These are phyloP conservation scores for Argentina silus DNA, from an alignment of 2,797 vertebrate species.

Conservation along the genomic window DNA sequence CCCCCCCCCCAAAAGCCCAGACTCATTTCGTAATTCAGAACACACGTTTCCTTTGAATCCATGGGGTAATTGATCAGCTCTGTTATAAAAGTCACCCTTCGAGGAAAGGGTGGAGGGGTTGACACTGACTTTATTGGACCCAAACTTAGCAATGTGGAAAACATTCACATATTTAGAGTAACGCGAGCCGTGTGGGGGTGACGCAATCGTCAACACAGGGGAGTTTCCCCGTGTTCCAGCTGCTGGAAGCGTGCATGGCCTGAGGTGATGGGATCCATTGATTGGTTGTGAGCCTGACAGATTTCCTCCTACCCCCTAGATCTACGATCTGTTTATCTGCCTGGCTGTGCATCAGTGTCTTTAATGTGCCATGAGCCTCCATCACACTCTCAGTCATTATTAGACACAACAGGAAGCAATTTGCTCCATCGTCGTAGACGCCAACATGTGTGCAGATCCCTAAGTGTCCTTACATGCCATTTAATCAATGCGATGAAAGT, in stretches of 20 bases:
- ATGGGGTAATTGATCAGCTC: conserved; percentile 33
- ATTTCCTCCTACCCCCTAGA: conserved; percentile 39
- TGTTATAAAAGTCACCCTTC: conserved; percentile 40
- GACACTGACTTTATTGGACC: conserved; percentile 25
- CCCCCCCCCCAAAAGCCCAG: conserved; percentile 21
- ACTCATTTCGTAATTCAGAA: conserved; percentile 41
- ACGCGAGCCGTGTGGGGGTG: conserved; percentile 31
- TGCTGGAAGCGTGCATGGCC: conserved; percentile 20
- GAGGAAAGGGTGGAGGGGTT: conserved; percentile 15
- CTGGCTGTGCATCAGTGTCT: conserved; percentile 29
- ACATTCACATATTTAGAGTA: conserved; percentile 14
- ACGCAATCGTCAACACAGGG: conserved; percentile 25
- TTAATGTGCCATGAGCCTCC: conserved; percentile 26
- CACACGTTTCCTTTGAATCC: conserved; percentile 30
- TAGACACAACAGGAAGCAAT: conserved; percentile 44
- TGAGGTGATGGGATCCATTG: not conserved
- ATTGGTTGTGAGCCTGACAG: conserved; percentile 34
- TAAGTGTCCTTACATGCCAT: conserved; percentile 24
- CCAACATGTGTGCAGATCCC: conserved; percentile 57
- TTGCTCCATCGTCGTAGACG: conserved; percentile 35
- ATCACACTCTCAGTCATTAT: conserved; percentile 49
- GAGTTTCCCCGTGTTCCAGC: conserved; percentile 18
- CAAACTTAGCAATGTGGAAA: conserved; percentile 21
- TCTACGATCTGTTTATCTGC: conserved; percentile 28
- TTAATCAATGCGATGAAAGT: conserved; percentile 57